These are phyloP conservation scores for Lophius americanus DNA, from an alignment of 2,797 vertebrate genomes.

Conservation along the genomic window DNA sequence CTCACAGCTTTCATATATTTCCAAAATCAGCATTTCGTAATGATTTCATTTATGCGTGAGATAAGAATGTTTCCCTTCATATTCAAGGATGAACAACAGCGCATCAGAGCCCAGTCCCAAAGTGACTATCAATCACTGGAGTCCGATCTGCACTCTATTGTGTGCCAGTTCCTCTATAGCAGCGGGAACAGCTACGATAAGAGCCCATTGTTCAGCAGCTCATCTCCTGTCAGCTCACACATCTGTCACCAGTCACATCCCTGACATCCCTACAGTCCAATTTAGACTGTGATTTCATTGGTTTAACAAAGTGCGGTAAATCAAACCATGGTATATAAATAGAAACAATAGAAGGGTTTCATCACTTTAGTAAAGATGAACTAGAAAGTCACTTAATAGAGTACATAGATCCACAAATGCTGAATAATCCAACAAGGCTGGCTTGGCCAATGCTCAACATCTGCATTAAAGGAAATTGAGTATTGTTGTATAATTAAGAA, in stretches of 20 bases:
- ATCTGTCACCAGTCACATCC: conserved; percentile 52
- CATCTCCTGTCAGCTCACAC: conserved; percentile 54
- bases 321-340: too few species aligned
- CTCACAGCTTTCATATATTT: conserved; percentile 43
- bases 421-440: too few species aligned
- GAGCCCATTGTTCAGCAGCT: conserved; percentile 66
- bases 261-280: conserved; percentile 24
- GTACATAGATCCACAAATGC: too few species aligned
- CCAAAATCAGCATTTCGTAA: conserved; percentile 48
- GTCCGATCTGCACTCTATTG: conserved; percentile 14
- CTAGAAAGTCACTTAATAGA: too few species aligned
- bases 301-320: too few species aligned
- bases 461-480: too few species aligned
- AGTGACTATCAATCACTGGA: conserved; percentile 64
- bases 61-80: conserved; percentile 50
- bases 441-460: too few species aligned
- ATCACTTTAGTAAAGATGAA: too few species aligned
- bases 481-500: too few species aligned
- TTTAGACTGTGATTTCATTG: conserved; percentile 3
- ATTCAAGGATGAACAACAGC: conserved; percentile 60
- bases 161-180: conserved; percentile 36
- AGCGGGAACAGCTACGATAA: conserved; percentile 52
- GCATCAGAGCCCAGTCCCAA: conserved; percentile 44
- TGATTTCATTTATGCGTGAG: conserved; percentile 28
- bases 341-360: too few species aligned